Base-by-base conservation (phyloP, 2,888 invertebrate genomes). In the Cartodere bifasciata region DNA sequence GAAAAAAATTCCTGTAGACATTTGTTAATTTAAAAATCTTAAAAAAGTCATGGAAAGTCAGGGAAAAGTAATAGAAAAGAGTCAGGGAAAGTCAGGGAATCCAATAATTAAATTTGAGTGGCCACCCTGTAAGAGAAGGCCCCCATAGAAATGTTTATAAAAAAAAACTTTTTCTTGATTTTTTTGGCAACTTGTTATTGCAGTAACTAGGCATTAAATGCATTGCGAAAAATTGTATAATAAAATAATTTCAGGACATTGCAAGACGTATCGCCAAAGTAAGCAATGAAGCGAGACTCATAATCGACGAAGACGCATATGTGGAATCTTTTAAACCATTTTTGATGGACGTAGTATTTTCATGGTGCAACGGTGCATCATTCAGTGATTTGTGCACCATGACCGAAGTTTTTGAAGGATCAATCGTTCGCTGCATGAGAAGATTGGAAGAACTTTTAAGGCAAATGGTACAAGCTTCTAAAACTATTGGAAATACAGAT, bases 321-420 rank as follows among this genome's bases (percentile, higher is more conserved):
- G 85, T 95, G 4, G 80, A 85, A 42, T 78, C 77, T 52, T 97
- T 98, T 57, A 87, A 85, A 53, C 91, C 92, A 3, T 88, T 78
- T 52, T 70, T 99, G 31, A 98, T 98, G 95, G 95, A 97, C 57
- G 85, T 98, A 1, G 92, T 98, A 16, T 76, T 84, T 48, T 73
- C 87, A 2, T 99, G 98, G 98, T 84, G 90, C 48, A 87, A 87
- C 51, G 98, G 98, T 5, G 76, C 86, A 13, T 69, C 76, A 14
- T 99, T 99, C 62, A 65, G 83, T 39, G 80, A 90, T 54, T 76
- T 99, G 34, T 92, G 94, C 64, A 82, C 85, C 64, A 90, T 91
- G 83, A 92, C 94, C 0, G 91, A 92, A 45, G 84, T 94, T 28
- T 95, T 91, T 58, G 95, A 97, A 72, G 95, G 84, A 16, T 82